Conservation (phyloP, 2,888 invertebrate species). For the Syrista parreyssii region DNA sequence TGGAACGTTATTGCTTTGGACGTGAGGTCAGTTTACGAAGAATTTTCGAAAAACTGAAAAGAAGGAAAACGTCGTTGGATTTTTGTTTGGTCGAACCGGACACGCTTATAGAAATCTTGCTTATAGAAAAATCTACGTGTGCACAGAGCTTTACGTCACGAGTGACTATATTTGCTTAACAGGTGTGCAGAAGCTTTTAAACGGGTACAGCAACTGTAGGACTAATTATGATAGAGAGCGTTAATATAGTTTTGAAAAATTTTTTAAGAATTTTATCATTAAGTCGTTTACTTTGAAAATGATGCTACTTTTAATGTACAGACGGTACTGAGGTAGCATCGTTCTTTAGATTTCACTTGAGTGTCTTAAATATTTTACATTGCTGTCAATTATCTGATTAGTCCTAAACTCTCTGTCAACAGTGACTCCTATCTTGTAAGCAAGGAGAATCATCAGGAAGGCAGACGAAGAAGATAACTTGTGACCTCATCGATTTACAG, state of each 20-base stretch:
- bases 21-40: background rate
- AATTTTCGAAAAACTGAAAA: background rate
- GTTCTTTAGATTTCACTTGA: background rate
- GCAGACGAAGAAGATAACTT: background rate
- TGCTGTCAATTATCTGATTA: background rate
- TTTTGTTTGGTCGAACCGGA: too few species aligned
- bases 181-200: background rate
- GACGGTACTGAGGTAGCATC: background rate
- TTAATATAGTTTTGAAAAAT: background rate
- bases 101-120: background rate
- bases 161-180: background rate
- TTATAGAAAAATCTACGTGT: background rate
- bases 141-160: background rate
- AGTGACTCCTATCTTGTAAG: background rate
- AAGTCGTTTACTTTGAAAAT: background rate
- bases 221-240: background rate
- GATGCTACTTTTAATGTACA: background rate
- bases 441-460: background rate
- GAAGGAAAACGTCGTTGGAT: too few species aligned
- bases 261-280: background rate
- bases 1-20: background rate
- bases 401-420: background rate
- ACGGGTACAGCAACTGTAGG: background rate
- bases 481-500: background rate
- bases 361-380: background rate